Base-by-base conservation (phyloP, 2,113 vertebrate species). In the Motacilla tschutschensis region DNA sequence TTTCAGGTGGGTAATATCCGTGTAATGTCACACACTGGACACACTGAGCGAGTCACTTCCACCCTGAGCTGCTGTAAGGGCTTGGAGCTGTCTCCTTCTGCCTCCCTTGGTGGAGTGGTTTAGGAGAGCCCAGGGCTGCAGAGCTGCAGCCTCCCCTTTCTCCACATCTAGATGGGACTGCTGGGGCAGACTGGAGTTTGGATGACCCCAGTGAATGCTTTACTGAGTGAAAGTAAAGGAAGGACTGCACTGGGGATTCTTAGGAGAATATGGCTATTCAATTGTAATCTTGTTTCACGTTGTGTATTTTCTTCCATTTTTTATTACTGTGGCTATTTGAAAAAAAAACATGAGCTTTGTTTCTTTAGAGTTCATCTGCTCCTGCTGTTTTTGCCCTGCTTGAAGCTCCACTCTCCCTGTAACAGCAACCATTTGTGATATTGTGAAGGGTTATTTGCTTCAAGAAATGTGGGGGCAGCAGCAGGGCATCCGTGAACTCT, bases 351-450 rank as follows among this genome's bases (percentile, higher is more conserved):
- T 10, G n/a, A 46, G 28, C 51, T 85, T 64, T 54, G 8, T 65
- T 90, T 78, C 77, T 73, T 85, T 65, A 10, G 60, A 76, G 64
- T 83, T 89, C 80, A 20, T 75, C n/a, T 58, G 16, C 48, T 89
- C 88, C 90, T 89, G 90, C 94, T 91, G 88, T 14, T 91, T 87
- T 73, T 72, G 47, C 90, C 46, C 79, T 50, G 84, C 53, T 83
- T 90, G 93, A 94, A 82, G 57, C 67, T 50, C 28, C 59, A 41
- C 0, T 77, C 51, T 83, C 48, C 20, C 59, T 28, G 17, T 66
- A 85, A 54, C 47, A 87, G 88, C 65, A 87, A 59, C 55, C 24
- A 35, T 79, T 71, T 69, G 31, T 71, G 81, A 50, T 67, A 59
- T 36, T 75, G 64, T 57, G 43, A 78, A 62, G 46, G 46, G 70